These are phyloP conservation scores for Semotilus atromaculatus DNA, from an alignment of 2,797 vertebrate genomes.

Conservation along the genomic window DNA sequence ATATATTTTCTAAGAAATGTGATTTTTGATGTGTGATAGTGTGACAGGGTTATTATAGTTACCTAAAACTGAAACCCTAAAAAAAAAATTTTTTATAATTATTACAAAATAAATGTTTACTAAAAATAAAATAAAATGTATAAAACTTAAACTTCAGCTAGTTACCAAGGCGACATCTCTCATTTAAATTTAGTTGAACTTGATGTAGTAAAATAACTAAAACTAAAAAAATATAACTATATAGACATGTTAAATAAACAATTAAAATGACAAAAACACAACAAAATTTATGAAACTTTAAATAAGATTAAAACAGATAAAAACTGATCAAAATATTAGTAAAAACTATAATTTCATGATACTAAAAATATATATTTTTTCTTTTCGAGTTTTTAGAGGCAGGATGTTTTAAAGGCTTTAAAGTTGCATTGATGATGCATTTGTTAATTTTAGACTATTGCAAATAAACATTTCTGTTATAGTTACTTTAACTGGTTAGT, in stretches of 20 bases:
- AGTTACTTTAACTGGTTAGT: background rate
- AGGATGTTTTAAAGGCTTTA: background rate
- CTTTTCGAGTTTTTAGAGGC: background rate
- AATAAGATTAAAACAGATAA: background rate
- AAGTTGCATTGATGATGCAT: background rate
- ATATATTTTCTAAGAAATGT: background rate
- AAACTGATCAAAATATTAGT: no score
- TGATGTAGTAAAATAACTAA: background rate
- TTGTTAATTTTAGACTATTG: background rate
- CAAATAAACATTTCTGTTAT: background rate
- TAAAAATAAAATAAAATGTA: background rate
- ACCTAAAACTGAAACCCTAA: background rate
- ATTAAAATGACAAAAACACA: background rate
- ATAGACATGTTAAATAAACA: background rate
- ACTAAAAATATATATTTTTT: background rate
- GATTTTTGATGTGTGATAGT: background rate
- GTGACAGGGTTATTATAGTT: background rate
- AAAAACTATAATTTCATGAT: background rate
- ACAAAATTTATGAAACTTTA: background rate
- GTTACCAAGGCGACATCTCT: background rate
- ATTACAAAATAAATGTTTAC: background rate
- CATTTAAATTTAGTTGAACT: background rate
- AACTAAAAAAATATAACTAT: background rate
- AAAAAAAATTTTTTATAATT: background rate
- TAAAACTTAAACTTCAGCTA: background rate